These are phyloP conservation scores for Papilio aristodemus DNA, from an alignment of 1,140 invertebrate genomes.

Conservation along the genomic window DNA sequence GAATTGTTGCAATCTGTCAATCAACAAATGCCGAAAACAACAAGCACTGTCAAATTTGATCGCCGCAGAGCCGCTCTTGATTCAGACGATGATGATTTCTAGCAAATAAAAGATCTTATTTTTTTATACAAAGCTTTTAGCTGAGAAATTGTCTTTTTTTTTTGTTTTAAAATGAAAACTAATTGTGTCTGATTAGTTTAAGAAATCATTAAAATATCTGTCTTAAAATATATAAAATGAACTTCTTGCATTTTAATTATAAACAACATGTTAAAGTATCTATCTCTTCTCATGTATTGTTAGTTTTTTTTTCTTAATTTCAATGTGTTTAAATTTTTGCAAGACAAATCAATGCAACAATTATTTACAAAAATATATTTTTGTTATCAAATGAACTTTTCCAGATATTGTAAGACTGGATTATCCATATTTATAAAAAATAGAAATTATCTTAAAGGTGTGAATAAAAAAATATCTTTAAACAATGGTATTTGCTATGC, in stretches of 20 bases:
- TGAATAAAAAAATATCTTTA: neutral
- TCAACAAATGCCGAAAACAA: slow-evolving; percentile 89
- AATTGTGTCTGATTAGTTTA: slow-evolving; percentile 21
- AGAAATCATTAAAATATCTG: neutral
- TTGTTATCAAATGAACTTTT: neutral
- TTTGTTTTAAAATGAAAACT: neutral
- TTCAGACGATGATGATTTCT: slow-evolving; percentile 87
- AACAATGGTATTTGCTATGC: neutral
- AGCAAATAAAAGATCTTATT: slow-evolving; percentile 42
- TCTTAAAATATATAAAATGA: neutral
- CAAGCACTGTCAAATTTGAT: slow-evolving; percentile 93
- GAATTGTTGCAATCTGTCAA: slow-evolving; percentile 92
- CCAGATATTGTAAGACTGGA: too few relatives aligned
- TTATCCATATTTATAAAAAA: too few relatives aligned
- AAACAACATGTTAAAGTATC: neutral
- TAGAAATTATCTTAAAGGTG: too few relatives aligned
- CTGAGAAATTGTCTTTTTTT: neutral
- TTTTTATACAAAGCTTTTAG: slow-evolving; percentile 8
- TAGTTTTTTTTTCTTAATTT: neutral
- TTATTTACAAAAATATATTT: neutral
- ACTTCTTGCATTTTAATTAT: too few relatives aligned
- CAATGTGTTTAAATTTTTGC: too few relatives aligned
- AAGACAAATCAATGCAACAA: neutral
- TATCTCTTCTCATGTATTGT: neutral
- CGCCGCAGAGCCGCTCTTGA: slow-evolving; percentile 90